Percentiles rank a stretch among this genome's conserved stretches.
Conservation (phyloP, 2,113 vertebrate genomes). For the Turnix velox region DNA sequence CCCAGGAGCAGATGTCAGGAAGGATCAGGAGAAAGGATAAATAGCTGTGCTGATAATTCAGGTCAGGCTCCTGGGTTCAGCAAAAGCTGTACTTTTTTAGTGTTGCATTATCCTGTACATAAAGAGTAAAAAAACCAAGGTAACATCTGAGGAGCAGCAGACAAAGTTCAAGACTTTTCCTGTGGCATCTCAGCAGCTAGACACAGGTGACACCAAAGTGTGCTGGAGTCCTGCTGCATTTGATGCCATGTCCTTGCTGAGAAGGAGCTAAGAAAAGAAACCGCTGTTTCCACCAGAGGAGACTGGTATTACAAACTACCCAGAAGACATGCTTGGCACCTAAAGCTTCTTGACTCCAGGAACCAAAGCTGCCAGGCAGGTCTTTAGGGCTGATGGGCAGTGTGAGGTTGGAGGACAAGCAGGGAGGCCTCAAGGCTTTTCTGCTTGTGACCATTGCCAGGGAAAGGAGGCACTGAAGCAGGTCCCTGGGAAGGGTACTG, state of each 20-base stretch:
- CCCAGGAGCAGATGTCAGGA: neutral
- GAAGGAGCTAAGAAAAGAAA: neutral
- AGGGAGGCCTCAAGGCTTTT: neutral
- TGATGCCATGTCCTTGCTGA: neutral
- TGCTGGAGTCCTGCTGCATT: neutral
- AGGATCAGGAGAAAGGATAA: neutral
- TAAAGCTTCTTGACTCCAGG: neutral
- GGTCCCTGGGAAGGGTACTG: neutral
- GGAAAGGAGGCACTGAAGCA: neutral
- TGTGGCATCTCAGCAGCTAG: neutral
- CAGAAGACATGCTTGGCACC: fast-evolving
- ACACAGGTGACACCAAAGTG: neutral
- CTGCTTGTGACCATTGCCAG: neutral
- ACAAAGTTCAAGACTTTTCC: neutral
- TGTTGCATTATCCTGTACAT: neutral
- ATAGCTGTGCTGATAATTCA: neutral
- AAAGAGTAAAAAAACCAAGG: neutral
- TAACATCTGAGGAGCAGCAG: neutral
- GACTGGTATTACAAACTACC: neutral
- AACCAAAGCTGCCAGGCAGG: neutral
- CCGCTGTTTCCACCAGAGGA: neutral
- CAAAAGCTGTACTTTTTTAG: neutral
- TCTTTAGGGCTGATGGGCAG: neutral
- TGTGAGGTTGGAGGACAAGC: neutral
- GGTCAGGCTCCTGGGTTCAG: neutral